These are phyloP conservation scores for Parus major DNA, from an alignment of 2,113 vertebrate genomes.

Conservation along the genomic window DNA sequence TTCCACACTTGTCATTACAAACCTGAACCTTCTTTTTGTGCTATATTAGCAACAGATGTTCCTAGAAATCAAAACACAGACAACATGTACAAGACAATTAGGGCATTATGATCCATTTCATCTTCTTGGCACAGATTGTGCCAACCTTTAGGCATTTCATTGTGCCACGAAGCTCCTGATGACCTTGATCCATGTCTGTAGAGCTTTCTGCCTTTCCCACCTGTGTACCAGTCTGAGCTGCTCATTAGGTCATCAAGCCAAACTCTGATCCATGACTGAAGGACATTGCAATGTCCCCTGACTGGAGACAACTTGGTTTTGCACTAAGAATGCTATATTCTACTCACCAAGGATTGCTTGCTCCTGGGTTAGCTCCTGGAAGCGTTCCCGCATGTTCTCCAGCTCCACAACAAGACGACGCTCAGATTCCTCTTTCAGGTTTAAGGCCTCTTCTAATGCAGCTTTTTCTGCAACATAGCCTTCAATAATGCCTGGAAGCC, in stretches of 20 bases:
- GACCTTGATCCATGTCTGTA: neutral
- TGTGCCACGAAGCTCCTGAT: neutral
- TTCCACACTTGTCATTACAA: slow-evolving; percentile 63
- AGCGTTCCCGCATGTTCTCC: slow-evolving; percentile 78
- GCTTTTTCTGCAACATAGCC: slow-evolving; percentile 88
- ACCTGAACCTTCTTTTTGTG: slow-evolving; percentile 75
- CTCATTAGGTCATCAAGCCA: neutral
- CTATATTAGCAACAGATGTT: slow-evolving; percentile 25
- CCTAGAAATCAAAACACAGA: slow-evolving; percentile 66
- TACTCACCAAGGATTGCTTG: slow-evolving; percentile 60
- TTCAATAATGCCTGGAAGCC: slow-evolving; percentile 83
- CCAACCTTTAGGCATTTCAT: neutral
- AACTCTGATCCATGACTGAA: neutral
- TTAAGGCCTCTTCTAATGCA: slow-evolving; percentile 80
- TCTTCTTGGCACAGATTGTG: neutral
- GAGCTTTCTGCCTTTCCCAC: neutral
- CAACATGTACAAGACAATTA: neutral
- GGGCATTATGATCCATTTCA: neutral
- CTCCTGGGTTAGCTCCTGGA: slow-evolving; percentile 69
- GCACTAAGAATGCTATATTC: neutral
- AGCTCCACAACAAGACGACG: slow-evolving; percentile 83
- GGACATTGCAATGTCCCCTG: neutral
- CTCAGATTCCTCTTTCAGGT: slow-evolving; percentile 84
- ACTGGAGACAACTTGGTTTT: slow-evolving; percentile 61
- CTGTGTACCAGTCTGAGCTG: neutral